Evolutionary conservation across 1,140 invertebrate species (phyloP).

Genomic region (Drosophila willistoni): DNA sequence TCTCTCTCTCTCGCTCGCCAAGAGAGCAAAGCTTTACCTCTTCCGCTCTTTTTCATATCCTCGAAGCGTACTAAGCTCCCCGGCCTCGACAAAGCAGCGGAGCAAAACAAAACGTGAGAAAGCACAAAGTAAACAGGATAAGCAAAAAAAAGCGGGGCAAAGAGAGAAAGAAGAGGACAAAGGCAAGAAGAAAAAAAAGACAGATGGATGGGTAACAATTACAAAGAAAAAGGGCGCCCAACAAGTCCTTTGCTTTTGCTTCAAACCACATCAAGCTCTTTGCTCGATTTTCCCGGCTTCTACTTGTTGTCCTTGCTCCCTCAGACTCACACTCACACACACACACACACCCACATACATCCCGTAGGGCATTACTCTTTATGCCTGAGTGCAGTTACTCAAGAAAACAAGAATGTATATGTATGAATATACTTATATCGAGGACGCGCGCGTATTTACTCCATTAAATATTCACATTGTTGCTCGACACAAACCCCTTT

Average conservation of each 20-base stretch:
- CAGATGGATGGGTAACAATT: constrained; percentile 21
- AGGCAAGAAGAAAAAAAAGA: constrained; percentile 19
- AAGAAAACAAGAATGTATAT: constrained; percentile 1
- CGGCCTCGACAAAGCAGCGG: constrained; percentile 44
- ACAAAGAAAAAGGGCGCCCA: constrained; percentile 31
- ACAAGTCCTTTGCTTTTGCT: constrained; percentile 24
- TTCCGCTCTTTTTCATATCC: constrained; percentile 7
- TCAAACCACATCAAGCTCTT: constrained; percentile 14
- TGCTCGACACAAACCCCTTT: not conserved
- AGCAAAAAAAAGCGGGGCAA: not conserved
- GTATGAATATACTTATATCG: no score
- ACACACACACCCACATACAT: constrained; percentile 19
- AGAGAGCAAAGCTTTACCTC: not conserved
- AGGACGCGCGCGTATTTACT: constrained; percentile 28
- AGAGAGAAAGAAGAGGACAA: not conserved
- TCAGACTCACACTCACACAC: constrained; percentile 30
- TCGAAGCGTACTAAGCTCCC: not conserved
- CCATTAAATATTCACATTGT: constrained; percentile 52
- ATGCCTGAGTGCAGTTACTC: constrained; percentile 54
- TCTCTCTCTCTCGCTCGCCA: not conserved
- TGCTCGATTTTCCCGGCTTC: constrained; percentile 53
- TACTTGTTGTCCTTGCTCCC: constrained; percentile 35
- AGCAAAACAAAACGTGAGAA: constrained; percentile 71
- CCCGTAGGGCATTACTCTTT: constrained; percentile 61
- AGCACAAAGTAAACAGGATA: constrained; percentile 58